Conservation (phyloP, 23 tunicate genomes). For the Ciona savignyi region DNA sequence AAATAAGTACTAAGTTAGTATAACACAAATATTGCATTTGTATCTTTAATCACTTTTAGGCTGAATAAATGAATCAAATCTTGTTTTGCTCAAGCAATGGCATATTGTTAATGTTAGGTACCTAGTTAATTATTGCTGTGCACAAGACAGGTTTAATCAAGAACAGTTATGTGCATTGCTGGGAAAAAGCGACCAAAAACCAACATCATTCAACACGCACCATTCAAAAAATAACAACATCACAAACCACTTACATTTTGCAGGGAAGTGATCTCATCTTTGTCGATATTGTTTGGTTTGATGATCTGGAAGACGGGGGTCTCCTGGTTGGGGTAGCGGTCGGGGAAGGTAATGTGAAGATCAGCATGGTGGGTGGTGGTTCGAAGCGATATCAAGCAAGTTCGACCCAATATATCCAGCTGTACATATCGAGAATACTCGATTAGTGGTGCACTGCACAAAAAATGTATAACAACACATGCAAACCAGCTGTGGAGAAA, state of each 20-base stretch:
- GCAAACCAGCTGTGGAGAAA: not conserved
- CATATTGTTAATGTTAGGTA: no score
- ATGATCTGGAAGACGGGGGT: constrained; percentile 45
- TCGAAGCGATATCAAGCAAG: constrained; percentile 28
- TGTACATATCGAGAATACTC: constrained; percentile 1
- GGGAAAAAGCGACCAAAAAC: no score
- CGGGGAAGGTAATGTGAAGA: constrained; percentile 40
- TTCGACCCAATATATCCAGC: constrained; percentile 39
- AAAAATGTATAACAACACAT: not conserved
- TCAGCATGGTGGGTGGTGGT: constrained; percentile 17
- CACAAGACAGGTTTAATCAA: no score
- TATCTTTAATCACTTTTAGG: no score
- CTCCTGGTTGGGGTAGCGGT: constrained; percentile 40
- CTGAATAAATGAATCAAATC: no score
- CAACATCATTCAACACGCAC: no score
- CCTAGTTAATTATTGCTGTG: no score
- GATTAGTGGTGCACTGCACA: not conserved
- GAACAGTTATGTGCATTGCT: no score
- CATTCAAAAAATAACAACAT: no score
- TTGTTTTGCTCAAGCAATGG: no score
- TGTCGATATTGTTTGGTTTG: constrained; percentile 20
- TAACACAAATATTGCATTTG: not conserved
- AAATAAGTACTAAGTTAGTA: not conserved
- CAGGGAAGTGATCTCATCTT: constrained; percentile 3
- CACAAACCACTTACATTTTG: constrained; percentile 16